Evolutionary conservation across 2,888 invertebrate species (phyloP), one percentile per base, ranked within the genome.

Genomic region (Erannis defoliaria): DNA sequence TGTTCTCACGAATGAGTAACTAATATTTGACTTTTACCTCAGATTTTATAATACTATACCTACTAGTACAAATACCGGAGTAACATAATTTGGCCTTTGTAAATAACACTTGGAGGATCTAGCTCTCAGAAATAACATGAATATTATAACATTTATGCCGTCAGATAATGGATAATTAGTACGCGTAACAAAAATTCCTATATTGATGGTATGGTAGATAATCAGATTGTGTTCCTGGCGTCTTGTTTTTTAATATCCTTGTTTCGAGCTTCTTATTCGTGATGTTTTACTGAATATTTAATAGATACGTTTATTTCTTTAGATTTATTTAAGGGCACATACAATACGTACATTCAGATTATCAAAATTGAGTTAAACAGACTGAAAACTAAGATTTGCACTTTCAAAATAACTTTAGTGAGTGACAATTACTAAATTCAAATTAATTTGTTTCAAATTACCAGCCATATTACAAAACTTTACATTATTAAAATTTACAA

Each of bases 401-500:
- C 6, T 43, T 37, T 35, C 40, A 53, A 60, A 42, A 49, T 35
- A 46, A 26, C 35, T 29, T 35, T 33, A 45, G 31, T 38, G 42
- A 54, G 35, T 43, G 35, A 54, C 48, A 21, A 29, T 43, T 29
- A 50, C 37, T 35, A 38, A 53, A 42, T 14, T 19, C n/a, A 51
- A 43, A 9, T n/a, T 21, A 19, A 18, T 21, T 19, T 54, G 2
- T 16, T 33, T 49, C 18, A 38, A 37, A 12, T 19, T 42, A 49
- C 31, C 31, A 45, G 31, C 31, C 38, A 29, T 45, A 42, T 42
- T 21, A 23, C 5, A 10, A 43, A n/a, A 31, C 14, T 35, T 35
- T 42, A 54, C 29, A 29, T 37, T 33, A 51, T 53, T 46, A 33
- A 55, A 55, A 49, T 48, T 53, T 51, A 62, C 56, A 56, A 62